Conservation (phyloP, 2,113 vertebrate genomes). For the Accipiter virgatus region DNA sequence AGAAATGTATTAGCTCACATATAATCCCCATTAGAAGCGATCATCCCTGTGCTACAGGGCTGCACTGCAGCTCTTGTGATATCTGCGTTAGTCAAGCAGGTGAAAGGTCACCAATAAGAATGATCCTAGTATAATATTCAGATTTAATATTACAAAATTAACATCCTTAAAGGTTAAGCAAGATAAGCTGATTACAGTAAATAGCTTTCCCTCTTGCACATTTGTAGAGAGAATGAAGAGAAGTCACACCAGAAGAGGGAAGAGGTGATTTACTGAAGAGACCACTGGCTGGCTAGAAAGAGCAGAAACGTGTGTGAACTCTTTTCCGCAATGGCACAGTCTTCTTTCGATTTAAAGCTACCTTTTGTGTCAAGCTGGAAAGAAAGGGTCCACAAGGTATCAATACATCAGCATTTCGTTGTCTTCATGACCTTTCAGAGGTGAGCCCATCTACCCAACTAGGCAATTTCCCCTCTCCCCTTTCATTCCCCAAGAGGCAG, state of each 20-base stretch:
- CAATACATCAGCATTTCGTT: conserved; percentile 18
- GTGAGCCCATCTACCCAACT: conserved; percentile 36
- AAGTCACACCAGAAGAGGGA: not conserved
- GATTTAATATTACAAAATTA: conserved; percentile 28
- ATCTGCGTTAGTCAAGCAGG: not conserved
- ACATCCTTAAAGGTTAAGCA: not conserved
- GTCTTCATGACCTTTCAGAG: conserved; percentile 41
- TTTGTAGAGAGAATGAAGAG: not conserved
- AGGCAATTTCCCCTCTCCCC: conserved; percentile 54
- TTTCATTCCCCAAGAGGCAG: not conserved
- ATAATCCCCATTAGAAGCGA: not conserved
- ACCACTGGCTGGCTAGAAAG: not conserved
- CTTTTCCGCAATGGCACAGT: not conserved
- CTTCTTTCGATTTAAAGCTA: conserved; percentile 2
- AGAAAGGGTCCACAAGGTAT: conserved; percentile 33
- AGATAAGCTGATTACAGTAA: conserved; percentile 12
- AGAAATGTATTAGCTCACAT: not conserved
- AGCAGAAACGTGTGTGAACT: not conserved
- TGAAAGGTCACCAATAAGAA: not conserved
- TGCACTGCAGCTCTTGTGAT: not conserved
- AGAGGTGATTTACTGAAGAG: not conserved
- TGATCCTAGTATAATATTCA: not conserved
- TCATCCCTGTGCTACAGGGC: not conserved
- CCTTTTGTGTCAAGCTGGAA: conserved; percentile 10
- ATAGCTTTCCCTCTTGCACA: not conserved